Evolutionary conservation across 2,888 invertebrate genomes (phyloP).

Genomic region (Tetranychus truncatus): DNA sequence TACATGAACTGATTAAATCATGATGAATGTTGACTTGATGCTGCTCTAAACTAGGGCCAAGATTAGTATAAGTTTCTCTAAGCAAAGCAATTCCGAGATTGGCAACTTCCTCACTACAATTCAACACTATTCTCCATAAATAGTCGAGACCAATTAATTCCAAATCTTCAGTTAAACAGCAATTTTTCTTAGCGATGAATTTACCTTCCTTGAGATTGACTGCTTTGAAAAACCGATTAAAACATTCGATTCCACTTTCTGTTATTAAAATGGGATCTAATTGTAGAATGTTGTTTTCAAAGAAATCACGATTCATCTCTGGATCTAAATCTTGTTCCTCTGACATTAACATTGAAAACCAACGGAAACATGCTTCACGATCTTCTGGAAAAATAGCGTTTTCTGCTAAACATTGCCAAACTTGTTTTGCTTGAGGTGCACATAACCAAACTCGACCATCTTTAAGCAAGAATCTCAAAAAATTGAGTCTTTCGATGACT

Average conservation of each 20-base stretch:
- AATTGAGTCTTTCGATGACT: slow-evolving; percentile 80
- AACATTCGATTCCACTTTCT: slow-evolving; percentile 77
- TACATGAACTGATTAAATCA: slow-evolving; percentile 74
- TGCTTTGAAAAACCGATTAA: slow-evolving; percentile 71
- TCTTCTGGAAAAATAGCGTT: slow-evolving; percentile 76
- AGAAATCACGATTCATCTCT: slow-evolving; percentile 83
- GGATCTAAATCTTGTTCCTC: slow-evolving; percentile 93
- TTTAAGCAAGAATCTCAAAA: slow-evolving; percentile 70
- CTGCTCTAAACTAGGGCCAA: slow-evolving; percentile 64
- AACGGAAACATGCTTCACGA: slow-evolving; percentile 88
- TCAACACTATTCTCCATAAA: slow-evolving; percentile 77
- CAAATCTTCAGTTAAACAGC: slow-evolving; percentile 67
- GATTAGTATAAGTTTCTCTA: slow-evolving; percentile 79
- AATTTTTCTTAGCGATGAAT: slow-evolving; percentile 53
- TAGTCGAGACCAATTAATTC: slow-evolving; percentile 91
- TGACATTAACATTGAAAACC: slow-evolving; percentile 85
- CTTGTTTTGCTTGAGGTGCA: slow-evolving; percentile 86
- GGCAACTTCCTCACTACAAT: slow-evolving; percentile 78
- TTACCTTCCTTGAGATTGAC: slow-evolving; percentile 89
- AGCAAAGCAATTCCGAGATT: slow-evolving; percentile 72
- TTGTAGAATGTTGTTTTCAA: slow-evolving; percentile 78
- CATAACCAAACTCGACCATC: slow-evolving; percentile 92
- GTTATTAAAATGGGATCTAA: slow-evolving; percentile 75
- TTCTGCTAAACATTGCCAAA: slow-evolving; percentile 89
- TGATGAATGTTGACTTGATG: slow-evolving; percentile 63